Evolutionary conservation across 2,797 vertebrate genomes (phyloP), one percentile per base, ranked within the genome.

Genomic region (Neosalanx taihuensis): DNA sequence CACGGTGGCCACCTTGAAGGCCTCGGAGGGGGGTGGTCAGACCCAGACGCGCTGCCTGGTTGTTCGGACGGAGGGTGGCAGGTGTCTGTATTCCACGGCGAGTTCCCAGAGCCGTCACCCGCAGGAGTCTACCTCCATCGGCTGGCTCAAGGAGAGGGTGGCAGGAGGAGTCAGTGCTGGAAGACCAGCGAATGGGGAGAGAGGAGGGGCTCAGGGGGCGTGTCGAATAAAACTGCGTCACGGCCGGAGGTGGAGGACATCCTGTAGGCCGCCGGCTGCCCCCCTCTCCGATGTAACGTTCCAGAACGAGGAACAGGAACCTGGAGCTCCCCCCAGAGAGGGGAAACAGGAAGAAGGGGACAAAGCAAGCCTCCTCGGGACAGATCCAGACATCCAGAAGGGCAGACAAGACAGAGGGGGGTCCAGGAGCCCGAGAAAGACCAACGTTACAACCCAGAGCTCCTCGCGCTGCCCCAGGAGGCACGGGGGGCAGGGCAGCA

Each of bases 21-120:
- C 91, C 6, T 90, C 90, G 0, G 92, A 92, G 72, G 90, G 90
- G 46, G 81, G 89, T 3, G 89, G 92, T 29, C 92, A 93, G 81
- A 93, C 92, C 0, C 92, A 93, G 81, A 93, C 92, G 4, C 90
- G 89, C 3, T 92, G 91, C 72, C 89, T 93, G 30, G 90, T 93
- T 71, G 88, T 94, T 17, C 87, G 86, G 60, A 91, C 91, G 0
- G 89, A 93, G 76, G 91, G 89, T 56, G 89, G 89, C 1, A 91
- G 86, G 76, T 92, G 90, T 76, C 76, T 91, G 72, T 92, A 91
- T 77, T 84, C 91, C 0, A 84, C 90, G 4, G 79, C 85, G 1
- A 90, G 86, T 26, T n/a, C 23, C 51, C 56, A 51, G 41, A 56
- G 56, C 10, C n/a, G 31, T 23, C 33, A 29, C 15, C 66, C 76